These are phyloP conservation scores for Spea multiplicata DNA, from an alignment of 2,113 vertebrate species.

Conservation along the genomic window DNA sequence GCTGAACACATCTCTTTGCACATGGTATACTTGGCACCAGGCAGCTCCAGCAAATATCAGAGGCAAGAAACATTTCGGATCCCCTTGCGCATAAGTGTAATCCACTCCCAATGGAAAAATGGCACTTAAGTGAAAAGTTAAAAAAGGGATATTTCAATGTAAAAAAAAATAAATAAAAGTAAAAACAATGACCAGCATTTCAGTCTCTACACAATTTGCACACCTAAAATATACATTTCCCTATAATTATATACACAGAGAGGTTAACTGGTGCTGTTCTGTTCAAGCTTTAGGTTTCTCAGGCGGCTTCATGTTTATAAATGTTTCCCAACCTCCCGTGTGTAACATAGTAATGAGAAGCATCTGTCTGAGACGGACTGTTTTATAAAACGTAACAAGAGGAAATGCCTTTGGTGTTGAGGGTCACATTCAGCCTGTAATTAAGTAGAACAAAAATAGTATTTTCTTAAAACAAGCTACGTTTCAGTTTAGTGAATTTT, in stretches of 20 bases:
- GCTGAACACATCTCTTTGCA: no score
- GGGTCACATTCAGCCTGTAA: constrained; percentile 58
- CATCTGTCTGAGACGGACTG: constrained; percentile 50
- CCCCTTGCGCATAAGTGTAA: no score
- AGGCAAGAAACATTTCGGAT: no score
- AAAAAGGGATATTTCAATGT: no score
- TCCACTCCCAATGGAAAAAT: no score
- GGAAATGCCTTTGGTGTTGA: constrained; percentile 49
- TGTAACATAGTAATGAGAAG: constrained; percentile 44
- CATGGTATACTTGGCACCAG: no score
- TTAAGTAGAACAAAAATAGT: constrained; percentile 33
- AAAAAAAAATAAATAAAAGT: no score
- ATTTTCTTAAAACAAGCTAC: neutral
- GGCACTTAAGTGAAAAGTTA: no score
- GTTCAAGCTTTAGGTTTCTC: neutral
- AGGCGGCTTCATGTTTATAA: constrained; percentile 17
- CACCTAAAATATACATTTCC: neutral
- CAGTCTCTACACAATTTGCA: no score
- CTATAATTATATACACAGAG: neutral
- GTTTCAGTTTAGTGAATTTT: neutral
- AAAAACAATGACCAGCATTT: no score
- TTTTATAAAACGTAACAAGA: constrained; percentile 4
- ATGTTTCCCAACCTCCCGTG: constrained; percentile 19
- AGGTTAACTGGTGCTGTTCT: no score
- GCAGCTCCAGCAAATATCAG: no score